A percentile compares a stretch with the other conserved stretches of the same genome.
Evolutionary conservation across 1,140 invertebrate genomes (phyloP).

Genomic region (Drosophila saltans): DNA sequence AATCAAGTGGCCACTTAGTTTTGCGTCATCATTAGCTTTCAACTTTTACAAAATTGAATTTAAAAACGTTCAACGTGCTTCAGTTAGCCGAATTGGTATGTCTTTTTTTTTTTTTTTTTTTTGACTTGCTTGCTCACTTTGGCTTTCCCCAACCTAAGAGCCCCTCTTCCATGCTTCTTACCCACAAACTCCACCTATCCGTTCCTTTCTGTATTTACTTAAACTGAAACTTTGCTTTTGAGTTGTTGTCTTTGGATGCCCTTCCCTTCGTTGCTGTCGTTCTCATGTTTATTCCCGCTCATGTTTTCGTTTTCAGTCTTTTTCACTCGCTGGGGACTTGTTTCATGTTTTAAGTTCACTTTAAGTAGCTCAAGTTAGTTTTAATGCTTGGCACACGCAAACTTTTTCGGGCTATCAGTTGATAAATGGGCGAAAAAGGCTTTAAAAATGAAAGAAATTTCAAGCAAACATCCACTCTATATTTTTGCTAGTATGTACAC

Average conservation of each 20-base stretch:
- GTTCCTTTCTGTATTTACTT: conserved; percentile 44
- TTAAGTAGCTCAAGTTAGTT: conserved; percentile 78
- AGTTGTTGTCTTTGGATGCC: conserved; percentile 19
- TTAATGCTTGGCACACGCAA: conserved; percentile 74
- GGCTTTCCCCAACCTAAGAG: too few species aligned
- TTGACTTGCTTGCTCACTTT: not conserved
- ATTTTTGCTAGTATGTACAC: too few species aligned
- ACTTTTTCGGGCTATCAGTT: conserved; percentile 68
- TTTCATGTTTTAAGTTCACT: conserved; percentile 77
- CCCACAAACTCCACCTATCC: too few species aligned
- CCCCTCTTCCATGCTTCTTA: too few species aligned
- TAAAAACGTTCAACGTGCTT: conserved; percentile 58
- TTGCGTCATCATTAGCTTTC: conserved; percentile 65
- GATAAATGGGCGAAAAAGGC: conserved; percentile 69
- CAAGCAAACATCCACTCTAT: not conserved
- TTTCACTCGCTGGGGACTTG: conserved; percentile 49
- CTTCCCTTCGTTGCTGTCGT: not conserved
- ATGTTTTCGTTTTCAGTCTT: conserved; percentile 10
- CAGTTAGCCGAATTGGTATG: conserved; percentile 14
- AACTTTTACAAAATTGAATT: conserved; percentile 71
- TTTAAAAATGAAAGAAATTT: conserved; percentile 47
- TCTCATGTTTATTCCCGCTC: conserved; percentile 13
- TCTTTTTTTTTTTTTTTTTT: not conserved
- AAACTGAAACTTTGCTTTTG: conserved; percentile 48
- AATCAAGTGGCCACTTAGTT: conserved; percentile 67